phyloP scores from a whole-genome alignment of 2,797 vertebrate genomes.

The Propithecus deckenii region DNA sequence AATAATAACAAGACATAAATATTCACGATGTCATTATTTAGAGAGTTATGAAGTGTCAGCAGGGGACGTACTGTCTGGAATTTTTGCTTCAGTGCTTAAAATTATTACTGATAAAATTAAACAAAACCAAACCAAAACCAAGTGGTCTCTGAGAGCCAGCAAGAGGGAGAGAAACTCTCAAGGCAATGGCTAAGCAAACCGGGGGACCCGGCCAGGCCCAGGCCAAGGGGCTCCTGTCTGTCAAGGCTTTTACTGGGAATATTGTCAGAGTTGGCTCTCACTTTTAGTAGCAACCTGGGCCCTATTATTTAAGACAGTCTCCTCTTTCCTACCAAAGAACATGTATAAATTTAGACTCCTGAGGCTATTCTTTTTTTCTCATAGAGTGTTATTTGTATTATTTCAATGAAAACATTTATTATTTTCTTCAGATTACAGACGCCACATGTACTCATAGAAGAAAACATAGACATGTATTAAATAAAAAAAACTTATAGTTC shows the following conservation, averaged over 20 bases:
- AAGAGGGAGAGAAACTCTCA: background rate
- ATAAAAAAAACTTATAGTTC: background rate
- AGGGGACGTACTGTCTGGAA: background rate
- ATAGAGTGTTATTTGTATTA: background rate
- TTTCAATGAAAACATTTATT: constrained; percentile 7
- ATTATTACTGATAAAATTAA: constrained; percentile 20
- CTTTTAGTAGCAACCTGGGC: background rate
- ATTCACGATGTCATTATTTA: constrained; percentile 61
- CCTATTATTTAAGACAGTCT: constrained; percentile 17
- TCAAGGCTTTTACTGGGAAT: background rate
- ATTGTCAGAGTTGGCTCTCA: background rate
- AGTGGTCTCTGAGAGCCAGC: background rate
- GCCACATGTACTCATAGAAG: background rate
- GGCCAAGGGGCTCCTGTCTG: background rate
- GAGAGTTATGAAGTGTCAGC: background rate
- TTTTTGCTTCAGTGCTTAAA: constrained; percentile 41
- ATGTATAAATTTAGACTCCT: background rate
- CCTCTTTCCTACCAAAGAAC: constrained; percentile 2
- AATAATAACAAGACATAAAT: constrained; percentile 44
- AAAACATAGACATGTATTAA: background rate
- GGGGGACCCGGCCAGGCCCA: background rate
- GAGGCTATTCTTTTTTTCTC: background rate
- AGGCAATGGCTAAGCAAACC: background rate
- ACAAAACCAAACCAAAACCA: background rate
- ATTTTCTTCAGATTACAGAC: background rate